A percentile compares a stretch with the other conserved stretches of the same genome.
phyloP scores from a whole-genome alignment of 92 coral and sea anemone genomes.

The Montipora capitata region DNA sequence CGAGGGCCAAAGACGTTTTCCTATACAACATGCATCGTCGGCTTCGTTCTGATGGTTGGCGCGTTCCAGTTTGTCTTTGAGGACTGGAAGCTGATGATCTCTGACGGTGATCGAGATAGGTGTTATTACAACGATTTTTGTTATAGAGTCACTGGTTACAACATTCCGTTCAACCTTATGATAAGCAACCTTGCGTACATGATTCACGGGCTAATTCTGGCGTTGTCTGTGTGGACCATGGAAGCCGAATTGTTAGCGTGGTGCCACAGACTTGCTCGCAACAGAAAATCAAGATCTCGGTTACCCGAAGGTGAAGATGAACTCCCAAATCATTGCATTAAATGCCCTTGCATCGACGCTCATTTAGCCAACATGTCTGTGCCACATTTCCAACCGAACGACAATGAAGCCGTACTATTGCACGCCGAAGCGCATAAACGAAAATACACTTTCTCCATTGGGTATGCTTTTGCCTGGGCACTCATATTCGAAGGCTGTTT shows the following conservation, averaged over 20 bases:
- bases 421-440: slow-evolving; percentile 79
- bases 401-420: slow-evolving; percentile 34
- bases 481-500: slow-evolving; percentile 91
- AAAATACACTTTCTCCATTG: slow-evolving; percentile 85
- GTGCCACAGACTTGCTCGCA: slow-evolving; percentile 69
- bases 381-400: slow-evolving; percentile 59
- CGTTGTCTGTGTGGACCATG: slow-evolving; percentile 90
- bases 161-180: slow-evolving; percentile 95
- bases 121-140: slow-evolving; percentile 97
- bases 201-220: slow-evolving; percentile 90
- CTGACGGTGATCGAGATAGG: slow-evolving; percentile 84
- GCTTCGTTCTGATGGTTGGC: slow-evolving; percentile 91
- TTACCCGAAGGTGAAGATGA: slow-evolving; percentile 37
- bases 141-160: slow-evolving; percentile 79
- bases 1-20: slow-evolving; percentile 85
- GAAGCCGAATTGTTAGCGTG: slow-evolving; percentile 89
- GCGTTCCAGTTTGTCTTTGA: slow-evolving; percentile 94
- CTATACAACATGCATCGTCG: slow-evolving; percentile 92
- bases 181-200: slow-evolving; percentile 92
- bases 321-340: slow-evolving; percentile 76
- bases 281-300: neutral
- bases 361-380: slow-evolving; percentile 81
- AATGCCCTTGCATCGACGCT: slow-evolving; percentile 66
- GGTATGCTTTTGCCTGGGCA: slow-evolving; percentile 98
- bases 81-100: slow-evolving; percentile 89